Conservation (phyloP, 2,888 invertebrate genomes). For the Cheilosia variabilis region DNA sequence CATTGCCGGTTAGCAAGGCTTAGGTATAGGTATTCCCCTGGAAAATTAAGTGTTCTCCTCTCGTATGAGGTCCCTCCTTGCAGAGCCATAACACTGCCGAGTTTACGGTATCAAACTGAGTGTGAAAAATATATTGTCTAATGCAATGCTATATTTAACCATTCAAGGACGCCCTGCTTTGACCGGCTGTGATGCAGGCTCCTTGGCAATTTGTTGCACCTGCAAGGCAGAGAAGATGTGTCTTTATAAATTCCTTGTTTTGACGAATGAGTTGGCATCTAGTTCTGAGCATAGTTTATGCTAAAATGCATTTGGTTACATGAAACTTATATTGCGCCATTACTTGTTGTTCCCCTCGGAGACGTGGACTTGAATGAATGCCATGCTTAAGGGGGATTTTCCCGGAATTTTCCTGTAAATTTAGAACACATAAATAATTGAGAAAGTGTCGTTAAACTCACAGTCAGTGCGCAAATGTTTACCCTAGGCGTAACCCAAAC, state of each 20-base stretch:
- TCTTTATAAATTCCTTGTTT: background rate
- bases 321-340: constrained; percentile 15
- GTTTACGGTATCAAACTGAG: constrained; percentile 32
- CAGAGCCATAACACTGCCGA: constrained; percentile 33
- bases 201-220: constrained; percentile 43
- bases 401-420: too few species aligned
- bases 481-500: background rate
- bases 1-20: constrained; percentile 25
- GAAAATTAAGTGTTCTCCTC: background rate
- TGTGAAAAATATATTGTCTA: constrained; percentile 61
- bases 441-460: too few species aligned
- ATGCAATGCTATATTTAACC: constrained; percentile 56
- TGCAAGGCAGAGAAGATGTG: background rate
- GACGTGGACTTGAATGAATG: background rate
- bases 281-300: constrained; percentile 33
- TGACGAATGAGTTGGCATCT: constrained; percentile 43
- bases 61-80: constrained; percentile 14
- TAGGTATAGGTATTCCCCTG: background rate
- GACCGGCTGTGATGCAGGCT: background rate
- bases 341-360: background rate
- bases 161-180: constrained; percentile 36
- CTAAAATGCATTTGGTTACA: constrained; percentile 44
- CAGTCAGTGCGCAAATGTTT: background rate
- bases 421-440: too few species aligned
- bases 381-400: background rate